phyloP scores from a whole-genome alignment of 2,113 vertebrate species.

The Leptodactylus fuscus region DNA sequence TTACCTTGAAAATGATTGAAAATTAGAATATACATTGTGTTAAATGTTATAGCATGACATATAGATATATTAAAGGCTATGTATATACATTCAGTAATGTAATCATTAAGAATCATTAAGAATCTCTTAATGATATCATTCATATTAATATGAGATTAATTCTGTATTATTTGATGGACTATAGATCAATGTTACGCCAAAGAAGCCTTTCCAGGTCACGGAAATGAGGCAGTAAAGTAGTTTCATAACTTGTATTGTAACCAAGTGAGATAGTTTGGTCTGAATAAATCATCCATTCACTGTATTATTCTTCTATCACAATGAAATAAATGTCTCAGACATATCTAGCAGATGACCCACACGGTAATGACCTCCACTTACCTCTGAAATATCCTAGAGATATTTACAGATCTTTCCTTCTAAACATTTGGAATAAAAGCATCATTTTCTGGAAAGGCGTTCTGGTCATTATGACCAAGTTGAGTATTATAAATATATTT shows the following conservation, averaged over 20 bases:
- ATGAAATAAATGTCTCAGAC: no score
- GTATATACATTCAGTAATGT: no score
- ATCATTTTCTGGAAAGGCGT: conserved; percentile 49
- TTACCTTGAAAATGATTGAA: no score
- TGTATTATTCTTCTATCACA: background rate
- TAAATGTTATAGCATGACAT: no score
- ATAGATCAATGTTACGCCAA: background rate
- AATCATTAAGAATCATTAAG: no score
- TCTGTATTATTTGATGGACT: background rate
- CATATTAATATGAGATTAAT: no score
- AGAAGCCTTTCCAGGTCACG: background rate
- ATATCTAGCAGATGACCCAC: background rate
- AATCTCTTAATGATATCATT: no score
- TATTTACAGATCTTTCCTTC: conserved; percentile 44
- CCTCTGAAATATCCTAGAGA: conserved; percentile 30
- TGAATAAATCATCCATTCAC: background rate
- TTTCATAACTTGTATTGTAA: background rate
- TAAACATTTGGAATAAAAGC: conserved; percentile 52
- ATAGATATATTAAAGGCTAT: no score
- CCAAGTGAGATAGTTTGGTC: background rate
- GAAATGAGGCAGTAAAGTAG: background rate
- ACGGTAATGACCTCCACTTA: conserved; percentile 32
- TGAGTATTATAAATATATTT: conserved; percentile 61
- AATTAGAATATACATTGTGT: no score
- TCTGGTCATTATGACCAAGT: conserved; percentile 53